phyloP scores from a whole-genome alignment of 2,888 invertebrate species.

The Criorhina ranunculi region DNA sequence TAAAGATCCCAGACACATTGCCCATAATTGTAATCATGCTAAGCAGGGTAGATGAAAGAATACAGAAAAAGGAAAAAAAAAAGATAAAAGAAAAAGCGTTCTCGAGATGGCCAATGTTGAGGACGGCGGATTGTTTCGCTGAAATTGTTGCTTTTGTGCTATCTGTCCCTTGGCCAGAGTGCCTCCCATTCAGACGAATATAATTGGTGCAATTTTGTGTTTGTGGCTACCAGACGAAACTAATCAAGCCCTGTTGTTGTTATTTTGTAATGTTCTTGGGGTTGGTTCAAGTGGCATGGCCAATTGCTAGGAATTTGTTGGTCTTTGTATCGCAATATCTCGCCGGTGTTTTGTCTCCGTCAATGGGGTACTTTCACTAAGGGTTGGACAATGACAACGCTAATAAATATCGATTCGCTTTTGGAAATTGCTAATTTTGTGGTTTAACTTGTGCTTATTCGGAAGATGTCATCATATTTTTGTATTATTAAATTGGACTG shows the following conservation, averaged over 20 bases:
- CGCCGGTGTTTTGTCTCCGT: constrained; percentile 28
- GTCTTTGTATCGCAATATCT: constrained; percentile 26
- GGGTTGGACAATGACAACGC: constrained; percentile 23
- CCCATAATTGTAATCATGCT: constrained; percentile 65
- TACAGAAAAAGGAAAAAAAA: not conserved
- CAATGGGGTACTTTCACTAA: constrained; percentile 45
- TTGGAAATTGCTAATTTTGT: constrained; percentile 37
- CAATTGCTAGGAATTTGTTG: constrained; percentile 47
- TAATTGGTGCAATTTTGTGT: constrained; percentile 73
- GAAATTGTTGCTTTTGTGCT: constrained; percentile 20
- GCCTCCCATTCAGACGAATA: constrained; percentile 72
- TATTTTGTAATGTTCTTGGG: constrained; percentile 32
- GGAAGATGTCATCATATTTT: constrained; percentile 3
- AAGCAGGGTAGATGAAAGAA: constrained; percentile 15
- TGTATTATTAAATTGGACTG: constrained; percentile 11
- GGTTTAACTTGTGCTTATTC: constrained; percentile 1
- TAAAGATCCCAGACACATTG: constrained; percentile 58
- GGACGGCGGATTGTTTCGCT: constrained; percentile 21
- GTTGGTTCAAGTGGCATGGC: constrained; percentile 28
- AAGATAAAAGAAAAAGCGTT: not conserved
- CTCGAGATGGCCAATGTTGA: not conserved
- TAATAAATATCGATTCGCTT: constrained; percentile 58
- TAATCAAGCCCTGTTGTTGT: constrained; percentile 62
- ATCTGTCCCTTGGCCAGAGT: constrained; percentile 36
- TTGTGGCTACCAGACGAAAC: constrained; percentile 73